Percentiles rank a stretch among this genome's conserved stretches.
These are phyloP conservation scores for Drosophila miranda DNA, from an alignment of 1,140 invertebrate genomes.

Conservation along the genomic window DNA sequence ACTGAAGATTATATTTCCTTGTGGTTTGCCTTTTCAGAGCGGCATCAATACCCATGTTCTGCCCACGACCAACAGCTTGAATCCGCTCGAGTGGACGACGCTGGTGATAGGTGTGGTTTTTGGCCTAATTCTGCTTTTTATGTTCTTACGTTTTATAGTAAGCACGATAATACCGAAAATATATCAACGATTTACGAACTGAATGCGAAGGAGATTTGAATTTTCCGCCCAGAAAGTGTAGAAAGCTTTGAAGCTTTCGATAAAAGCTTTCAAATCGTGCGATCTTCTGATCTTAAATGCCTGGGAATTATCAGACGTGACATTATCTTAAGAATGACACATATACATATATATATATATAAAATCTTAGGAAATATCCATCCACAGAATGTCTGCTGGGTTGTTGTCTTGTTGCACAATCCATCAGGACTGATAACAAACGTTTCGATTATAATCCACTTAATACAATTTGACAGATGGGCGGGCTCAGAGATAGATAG, in stretches of 20 bases:
- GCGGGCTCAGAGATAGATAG: too few species aligned
- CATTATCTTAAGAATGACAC: too few species aligned
- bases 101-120: constrained; percentile 73
- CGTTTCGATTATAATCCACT: too few species aligned
- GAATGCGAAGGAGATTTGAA: neutral
- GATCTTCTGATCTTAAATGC: too few species aligned
- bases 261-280: too few species aligned
- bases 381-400: too few species aligned
- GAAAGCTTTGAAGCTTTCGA: too few species aligned
- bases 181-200: constrained; percentile 70
- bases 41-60: constrained; percentile 79
- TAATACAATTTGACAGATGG: neutral
- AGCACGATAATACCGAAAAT: constrained; percentile 74
- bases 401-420: neutral
- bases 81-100: constrained; percentile 77
- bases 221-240: neutral
- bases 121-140: constrained; percentile 72
- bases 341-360: too few species aligned
- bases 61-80: constrained; percentile 69
- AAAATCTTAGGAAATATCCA: too few species aligned
- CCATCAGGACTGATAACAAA: constrained; percentile 21
- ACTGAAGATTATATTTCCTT: too few species aligned
- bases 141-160: constrained; percentile 74
- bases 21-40: constrained; percentile 29
- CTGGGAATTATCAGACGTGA: too few species aligned